phyloP scores from a whole-genome alignment of 92 coral and sea anemone species.

The Desmophyllum pertusum region DNA sequence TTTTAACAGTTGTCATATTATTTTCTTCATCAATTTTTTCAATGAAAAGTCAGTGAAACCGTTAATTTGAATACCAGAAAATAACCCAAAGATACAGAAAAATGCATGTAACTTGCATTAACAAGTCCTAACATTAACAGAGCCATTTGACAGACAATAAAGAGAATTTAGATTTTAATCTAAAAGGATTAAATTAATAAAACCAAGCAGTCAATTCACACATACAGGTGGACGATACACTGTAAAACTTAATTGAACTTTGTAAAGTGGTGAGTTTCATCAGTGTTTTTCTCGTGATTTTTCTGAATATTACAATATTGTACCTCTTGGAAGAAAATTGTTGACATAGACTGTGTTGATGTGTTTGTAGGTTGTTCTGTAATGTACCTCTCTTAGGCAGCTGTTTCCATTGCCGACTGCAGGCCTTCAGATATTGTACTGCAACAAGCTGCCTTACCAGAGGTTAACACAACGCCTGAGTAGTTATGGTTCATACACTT shows the following conservation, averaged over 20 bases:
- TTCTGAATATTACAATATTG: background rate
- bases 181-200: background rate
- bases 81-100: too few species aligned
- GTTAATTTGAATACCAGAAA: too few species aligned
- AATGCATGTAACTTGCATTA: too few species aligned
- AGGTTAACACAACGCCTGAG: slow-evolving; percentile 46
- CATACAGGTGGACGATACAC: slow-evolving; percentile 9
- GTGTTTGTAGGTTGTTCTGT: slow-evolving; percentile 57
- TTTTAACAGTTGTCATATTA: too few species aligned
- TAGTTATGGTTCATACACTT: slow-evolving; percentile 24
- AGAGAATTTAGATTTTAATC: background rate
- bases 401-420: slow-evolving; percentile 42
- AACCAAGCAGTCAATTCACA: background rate
- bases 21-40: too few species aligned
- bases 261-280: slow-evolving; percentile 36
- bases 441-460: slow-evolving; percentile 43
- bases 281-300: slow-evolving; percentile 18
- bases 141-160: background rate
- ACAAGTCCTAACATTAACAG: too few species aligned
- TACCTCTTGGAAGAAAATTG: slow-evolving; percentile 15
- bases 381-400: slow-evolving; percentile 51
- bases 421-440: slow-evolving; percentile 38
- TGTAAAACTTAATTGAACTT: background rate
- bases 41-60: too few species aligned
- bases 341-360: slow-evolving; percentile 43